A percentile compares a stretch with the other conserved stretches of the same genome.
phyloP scores from a whole-genome alignment of 1,140 invertebrate species.

The Reticulitermes speratus region DNA sequence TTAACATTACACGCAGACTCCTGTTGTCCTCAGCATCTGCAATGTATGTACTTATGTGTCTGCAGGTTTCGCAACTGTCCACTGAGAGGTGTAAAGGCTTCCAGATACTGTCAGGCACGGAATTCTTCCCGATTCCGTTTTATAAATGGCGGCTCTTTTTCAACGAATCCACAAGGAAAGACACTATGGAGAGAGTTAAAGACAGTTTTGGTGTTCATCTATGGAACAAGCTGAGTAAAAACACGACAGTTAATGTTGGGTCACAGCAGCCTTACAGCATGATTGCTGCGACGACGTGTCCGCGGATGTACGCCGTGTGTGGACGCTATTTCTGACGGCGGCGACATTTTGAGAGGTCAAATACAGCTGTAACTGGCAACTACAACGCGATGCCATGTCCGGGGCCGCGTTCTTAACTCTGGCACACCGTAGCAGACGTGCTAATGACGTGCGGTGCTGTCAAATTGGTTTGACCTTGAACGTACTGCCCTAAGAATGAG shows the following conservation, averaged over 20 bases:
- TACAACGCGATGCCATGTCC: no score
- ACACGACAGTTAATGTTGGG: neutral
- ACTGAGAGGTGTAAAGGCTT: constrained; percentile 22
- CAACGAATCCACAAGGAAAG: neutral
- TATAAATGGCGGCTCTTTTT: constrained; percentile 23
- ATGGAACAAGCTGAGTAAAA: neutral
- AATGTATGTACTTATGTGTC: no score
- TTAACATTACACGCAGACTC: no score
- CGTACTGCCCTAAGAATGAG: no score
- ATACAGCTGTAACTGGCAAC: no score
- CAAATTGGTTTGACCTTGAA: no score
- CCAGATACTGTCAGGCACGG: neutral
- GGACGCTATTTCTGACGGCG: neutral
- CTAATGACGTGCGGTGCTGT: no score
- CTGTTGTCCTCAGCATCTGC: no score
- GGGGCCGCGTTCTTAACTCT: no score
- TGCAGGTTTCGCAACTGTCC: neutral
- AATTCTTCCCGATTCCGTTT: constrained; percentile 31
- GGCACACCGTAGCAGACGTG: no score
- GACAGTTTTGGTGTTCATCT: neutral
- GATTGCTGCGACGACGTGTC: neutral
- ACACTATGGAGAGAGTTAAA: neutral
- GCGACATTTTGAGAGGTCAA: no score
- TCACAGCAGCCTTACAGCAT: neutral
- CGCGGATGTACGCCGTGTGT: neutral